phyloP scores from a whole-genome alignment of 2,797 vertebrate species.

The Acanthurus leucopareius region DNA sequence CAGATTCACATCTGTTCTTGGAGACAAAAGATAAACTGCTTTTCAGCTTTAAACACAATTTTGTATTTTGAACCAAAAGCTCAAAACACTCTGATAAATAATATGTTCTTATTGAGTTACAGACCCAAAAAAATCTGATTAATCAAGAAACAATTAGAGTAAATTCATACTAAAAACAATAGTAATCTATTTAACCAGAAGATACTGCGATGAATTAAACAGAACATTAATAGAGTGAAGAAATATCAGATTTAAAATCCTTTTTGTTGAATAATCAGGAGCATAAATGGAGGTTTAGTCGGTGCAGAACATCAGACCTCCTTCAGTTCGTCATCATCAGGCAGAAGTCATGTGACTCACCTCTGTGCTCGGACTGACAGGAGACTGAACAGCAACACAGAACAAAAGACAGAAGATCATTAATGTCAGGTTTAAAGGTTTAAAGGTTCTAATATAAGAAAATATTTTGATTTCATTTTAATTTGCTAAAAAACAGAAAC shows the following conservation, averaged over 20 bases:
- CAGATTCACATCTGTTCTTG: no score
- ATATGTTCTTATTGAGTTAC: background rate
- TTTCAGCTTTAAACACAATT: background rate
- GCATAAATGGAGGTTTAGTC: background rate
- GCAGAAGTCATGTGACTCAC: conserved; percentile 81
- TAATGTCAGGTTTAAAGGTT: no score
- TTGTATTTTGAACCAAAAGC: background rate
- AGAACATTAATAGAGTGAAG: background rate
- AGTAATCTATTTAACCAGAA: no score
- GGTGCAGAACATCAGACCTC: background rate
- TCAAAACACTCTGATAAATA: background rate
- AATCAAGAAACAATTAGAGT: background rate
- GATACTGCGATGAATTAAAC: background rate
- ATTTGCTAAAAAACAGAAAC: no score
- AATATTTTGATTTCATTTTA: no score
- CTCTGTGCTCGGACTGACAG: conserved; percentile 93
- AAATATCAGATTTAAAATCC: background rate
- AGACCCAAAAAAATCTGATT: background rate
- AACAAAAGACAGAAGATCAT: background rate
- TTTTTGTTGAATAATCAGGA: background rate
- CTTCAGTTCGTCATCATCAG: background rate
- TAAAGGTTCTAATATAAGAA: no score
- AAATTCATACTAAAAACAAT: background rate
- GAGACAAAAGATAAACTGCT: background rate
- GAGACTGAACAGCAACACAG: conserved; percentile 82